Evolutionary conservation across 2,113 vertebrate genomes (phyloP), one percentile per base, ranked within the genome.

Genomic region (Scophthalmus maximus): DNA sequence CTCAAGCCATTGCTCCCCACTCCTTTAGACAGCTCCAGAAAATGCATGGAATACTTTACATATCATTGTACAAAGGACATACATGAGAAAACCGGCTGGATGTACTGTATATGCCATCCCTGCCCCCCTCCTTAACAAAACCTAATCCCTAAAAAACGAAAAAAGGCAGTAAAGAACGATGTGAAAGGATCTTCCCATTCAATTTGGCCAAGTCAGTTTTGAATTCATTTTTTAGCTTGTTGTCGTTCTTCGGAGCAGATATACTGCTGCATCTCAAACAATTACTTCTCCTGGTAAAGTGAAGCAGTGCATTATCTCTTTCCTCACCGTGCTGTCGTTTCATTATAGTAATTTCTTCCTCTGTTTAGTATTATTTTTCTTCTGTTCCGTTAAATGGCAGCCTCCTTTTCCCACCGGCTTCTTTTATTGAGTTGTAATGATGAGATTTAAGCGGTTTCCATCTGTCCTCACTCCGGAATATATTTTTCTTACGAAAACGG

Each of bases 31-130:
- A 83, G 78, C 58, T 82, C 78, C 56, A 71, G 71, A 80, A 82
- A 84, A 82, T 88, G 85, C 90, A 92, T 91, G 84, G 74, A 84
- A 88, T 65, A 57, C 88, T 90, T 87, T 74, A 79, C 82, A 85
- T 89, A 87, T 89, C 69, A 81, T 78, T 83, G 85, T 88, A 87
- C 60, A 78, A 78, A 90, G 60, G 69, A 88, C 74, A 75, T 59
- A 71, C 73, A 62, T 66, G 62, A 86, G 65, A 68, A 34, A 74
- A 81, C 56, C 78, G 69, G 70, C 64, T 67, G 71, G 73, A 76
- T 76, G 71, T 71, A 61, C 52, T 81, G 50, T 53, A 82, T 49
- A 57, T 29, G n/a, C 47, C 42, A 38, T 17, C 38, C 40, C 55
- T 7, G 3, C 23, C 8, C 56, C 60, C 12, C 3, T 22, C 55